phyloP scores from a whole-genome alignment of 2,888 invertebrate genomes.

The Zonitis immaculata region DNA sequence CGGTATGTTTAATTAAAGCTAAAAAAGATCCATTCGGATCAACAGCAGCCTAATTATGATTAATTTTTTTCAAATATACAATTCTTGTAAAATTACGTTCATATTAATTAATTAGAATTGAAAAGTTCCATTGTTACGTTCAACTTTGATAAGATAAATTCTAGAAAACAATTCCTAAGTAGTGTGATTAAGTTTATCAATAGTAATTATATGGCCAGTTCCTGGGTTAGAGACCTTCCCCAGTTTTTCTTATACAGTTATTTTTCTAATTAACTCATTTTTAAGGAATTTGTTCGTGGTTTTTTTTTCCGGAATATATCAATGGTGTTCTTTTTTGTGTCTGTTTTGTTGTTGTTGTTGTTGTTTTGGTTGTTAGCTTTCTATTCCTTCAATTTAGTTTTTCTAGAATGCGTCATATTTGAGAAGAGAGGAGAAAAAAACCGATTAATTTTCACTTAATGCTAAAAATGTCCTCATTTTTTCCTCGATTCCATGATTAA shows the following conservation, averaged over 20 bases:
- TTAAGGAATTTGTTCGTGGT: neutral
- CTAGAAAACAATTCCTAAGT: conserved; percentile 14
- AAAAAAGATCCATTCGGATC: conserved; percentile 78
- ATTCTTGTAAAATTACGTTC: neutral
- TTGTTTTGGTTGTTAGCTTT: too few species aligned
- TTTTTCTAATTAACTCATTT: conserved; percentile 8
- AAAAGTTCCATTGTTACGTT: conserved; percentile 3
- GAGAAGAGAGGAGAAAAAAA: too few species aligned
- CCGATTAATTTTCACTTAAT: neutral
- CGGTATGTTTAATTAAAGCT: conserved; percentile 67
- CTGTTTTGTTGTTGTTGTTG: neutral
- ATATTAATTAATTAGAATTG: neutral
- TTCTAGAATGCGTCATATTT: neutral
- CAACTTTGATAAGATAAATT: conserved; percentile 19
- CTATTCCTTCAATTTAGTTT: neutral
- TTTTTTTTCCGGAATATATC: neutral
- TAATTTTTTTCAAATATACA: neutral
- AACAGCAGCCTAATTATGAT: conserved; percentile 2
- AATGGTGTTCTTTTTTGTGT: too few species aligned
- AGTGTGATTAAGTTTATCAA: conserved; percentile 16
- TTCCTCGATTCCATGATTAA: neutral
- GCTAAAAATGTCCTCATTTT: neutral
- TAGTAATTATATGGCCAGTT: conserved; percentile 14
- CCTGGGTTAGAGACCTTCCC: conserved; percentile 19
- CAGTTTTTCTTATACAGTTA: conserved; percentile 14